Evolutionary conservation across 2,797 vertebrate species (phyloP), one percentile per base, ranked within the genome.

Genomic region (Hydrolagus colliei): DNA sequence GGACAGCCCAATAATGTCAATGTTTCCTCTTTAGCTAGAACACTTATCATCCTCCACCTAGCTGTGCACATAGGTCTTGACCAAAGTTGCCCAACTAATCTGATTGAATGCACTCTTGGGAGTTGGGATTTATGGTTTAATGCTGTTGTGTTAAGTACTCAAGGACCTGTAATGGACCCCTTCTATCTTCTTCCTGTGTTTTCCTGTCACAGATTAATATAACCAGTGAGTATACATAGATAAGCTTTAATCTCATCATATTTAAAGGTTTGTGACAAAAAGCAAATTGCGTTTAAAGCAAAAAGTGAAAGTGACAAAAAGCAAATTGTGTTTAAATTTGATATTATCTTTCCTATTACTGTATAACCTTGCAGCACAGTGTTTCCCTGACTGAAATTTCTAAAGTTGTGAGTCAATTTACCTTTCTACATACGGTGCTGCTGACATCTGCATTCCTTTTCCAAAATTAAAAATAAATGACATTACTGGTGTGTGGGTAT

Each of bases 371-470:
- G 27, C 27, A 35, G 79, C 32, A 52, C 1, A 52, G 41, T 52
- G 41, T 84, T 84, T 71, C 71, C 79, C 67, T 68, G 71, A 84
- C 65, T 82, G 27, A 82, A 82, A 84, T 84, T 84, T 84, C 65
- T 71, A 35, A 52, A 68, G 65, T 63, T 12, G 65, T 84, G 65
- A 65, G 65, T 67, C 16, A 68, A 6, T 18, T 71, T 82, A 41
- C 27, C 65, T 35, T 84, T 76, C 41, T 84, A 68, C n/a, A 84
- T 65, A 20, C 62, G 63, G 41, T 41, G 20, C 14, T n/a, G 14
- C 65, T 84, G 65, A 84, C 32, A 61, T 65, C 63, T 35, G 41
- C 65, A 67, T 16, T 18, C 10, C 41, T 41, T 68, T 84, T 67
- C 79, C 32, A 67, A 35, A 65, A 84, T 10, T 35, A 41, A 84